phyloP scores from a whole-genome alignment of 2,888 invertebrate species.

The Marasmarcha lunaedactyla region DNA sequence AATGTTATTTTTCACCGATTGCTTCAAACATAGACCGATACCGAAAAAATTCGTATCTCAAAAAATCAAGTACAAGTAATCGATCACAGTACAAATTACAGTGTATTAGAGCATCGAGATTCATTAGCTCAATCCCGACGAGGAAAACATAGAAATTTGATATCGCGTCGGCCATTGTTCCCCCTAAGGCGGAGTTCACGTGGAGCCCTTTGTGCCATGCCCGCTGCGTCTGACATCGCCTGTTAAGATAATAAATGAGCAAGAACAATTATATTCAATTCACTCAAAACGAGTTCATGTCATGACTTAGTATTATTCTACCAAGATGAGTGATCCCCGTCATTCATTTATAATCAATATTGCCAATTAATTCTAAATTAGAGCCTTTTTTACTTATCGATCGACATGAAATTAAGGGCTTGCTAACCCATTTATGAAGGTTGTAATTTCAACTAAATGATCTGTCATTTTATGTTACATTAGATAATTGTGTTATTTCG shows the following conservation, averaged over 20 bases:
- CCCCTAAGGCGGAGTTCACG: slow-evolving; percentile 38
- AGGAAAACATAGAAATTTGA: slow-evolving; percentile 31
- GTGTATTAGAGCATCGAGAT: slow-evolving; percentile 15
- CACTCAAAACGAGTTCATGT: slow-evolving; percentile 22
- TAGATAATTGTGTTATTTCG: too few species aligned
- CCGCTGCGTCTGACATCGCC: slow-evolving; percentile 46
- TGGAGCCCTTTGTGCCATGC: slow-evolving; percentile 43
- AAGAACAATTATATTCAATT: slow-evolving; percentile 46
- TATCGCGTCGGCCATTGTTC: slow-evolving; percentile 25
- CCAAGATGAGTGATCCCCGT: background rate
- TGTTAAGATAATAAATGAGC: slow-evolving; percentile 57
- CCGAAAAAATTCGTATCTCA: too few species aligned
- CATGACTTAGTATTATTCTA: slow-evolving; percentile 25
- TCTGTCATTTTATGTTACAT: too few species aligned
- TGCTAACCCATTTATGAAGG: too few species aligned
- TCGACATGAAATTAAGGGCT: too few species aligned
- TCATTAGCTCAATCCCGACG: slow-evolving; percentile 25
- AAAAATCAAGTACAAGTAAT: too few species aligned
- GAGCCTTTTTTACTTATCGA: too few species aligned
- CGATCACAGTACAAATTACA: too few species aligned
- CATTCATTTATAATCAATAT: background rate
- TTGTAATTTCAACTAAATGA: too few species aligned
- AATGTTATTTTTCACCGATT: too few species aligned
- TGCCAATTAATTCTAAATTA: too few species aligned
- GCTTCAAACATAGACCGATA: too few species aligned